Base-by-base conservation (phyloP, 1,140 invertebrate species). In the Drosophila repletoides region DNA sequence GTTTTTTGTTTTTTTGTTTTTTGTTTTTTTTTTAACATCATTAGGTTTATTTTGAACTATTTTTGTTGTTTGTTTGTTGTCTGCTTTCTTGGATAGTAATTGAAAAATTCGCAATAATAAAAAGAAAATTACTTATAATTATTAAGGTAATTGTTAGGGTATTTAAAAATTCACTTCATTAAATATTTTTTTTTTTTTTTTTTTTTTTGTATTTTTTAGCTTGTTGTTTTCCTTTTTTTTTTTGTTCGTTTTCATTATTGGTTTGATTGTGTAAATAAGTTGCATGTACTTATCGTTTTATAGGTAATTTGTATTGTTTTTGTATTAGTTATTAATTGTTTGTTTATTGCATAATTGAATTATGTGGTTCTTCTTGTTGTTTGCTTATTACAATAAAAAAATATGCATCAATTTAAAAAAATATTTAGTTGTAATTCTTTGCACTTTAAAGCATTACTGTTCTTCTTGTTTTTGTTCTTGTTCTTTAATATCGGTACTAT, bases 401-500 rank as follows among this genome's bases (percentile, higher is more conserved):
- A 63, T 63, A 68, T 56, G 52, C 46, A 59, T 67, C 43, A 53
- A 49, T 67, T 45, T 66, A 52, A 46, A 60, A 61, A 68, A 53
- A 52, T 66, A 34, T 52, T 59, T 55, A 45, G 41, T 40, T 43
- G 29, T 17, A 26, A 46, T 40, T 51, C 36, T 48, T 51, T 60
- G 41, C 28, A 55, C 22, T 31, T 41, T 38, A 36, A 59, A 59
- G 55, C 55, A 59, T 36, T 70, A n/a, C n/a, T n/a, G n/a, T 45
- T 68, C 68, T 45, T 63, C 21, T 72, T 64, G 29, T 79, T 55
- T 26, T 66, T 73, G 51, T 40, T 61, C 29, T 63, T 33, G 40
- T 41, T 55, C 24, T 40, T 49, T 34, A 70, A 73, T 67, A 76
- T 72, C 84, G 76, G 84, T 76, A 77, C 73, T 80, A 84, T 80